These are phyloP conservation scores for Phytoseiulus persimilis DNA, from an alignment of 2,888 invertebrate genomes.

Conservation along the genomic window DNA sequence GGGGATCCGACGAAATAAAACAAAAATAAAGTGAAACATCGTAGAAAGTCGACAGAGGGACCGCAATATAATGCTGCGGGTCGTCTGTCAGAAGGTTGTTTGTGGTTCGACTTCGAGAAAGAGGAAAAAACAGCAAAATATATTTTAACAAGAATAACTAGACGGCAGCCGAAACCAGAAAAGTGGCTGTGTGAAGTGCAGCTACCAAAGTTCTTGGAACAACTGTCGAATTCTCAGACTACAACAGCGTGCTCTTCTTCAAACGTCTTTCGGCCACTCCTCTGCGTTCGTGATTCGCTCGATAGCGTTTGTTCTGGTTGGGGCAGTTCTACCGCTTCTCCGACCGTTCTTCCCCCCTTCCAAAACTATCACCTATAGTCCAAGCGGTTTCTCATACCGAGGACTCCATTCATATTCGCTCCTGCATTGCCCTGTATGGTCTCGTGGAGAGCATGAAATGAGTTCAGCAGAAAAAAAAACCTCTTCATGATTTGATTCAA, in stretches of 20 bases:
- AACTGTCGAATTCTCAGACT: background rate
- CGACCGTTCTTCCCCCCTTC: background rate
- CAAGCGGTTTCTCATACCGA: too few relatives aligned
- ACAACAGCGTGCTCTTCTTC: background rate
- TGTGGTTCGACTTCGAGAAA: background rate
- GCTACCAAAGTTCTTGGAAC: background rate
- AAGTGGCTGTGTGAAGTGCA: background rate
- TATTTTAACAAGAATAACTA: background rate
- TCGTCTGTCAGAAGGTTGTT: background rate
- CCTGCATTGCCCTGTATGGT: too few relatives aligned
- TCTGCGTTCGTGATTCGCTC: background rate
- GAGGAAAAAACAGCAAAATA: background rate
- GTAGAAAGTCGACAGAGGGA: background rate
- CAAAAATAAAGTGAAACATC: background rate
- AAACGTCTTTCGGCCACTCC: background rate
- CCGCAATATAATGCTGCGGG: background rate
- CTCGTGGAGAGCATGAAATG: too few relatives aligned
- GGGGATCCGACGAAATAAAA: background rate
- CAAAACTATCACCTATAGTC: background rate
- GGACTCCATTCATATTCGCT: too few relatives aligned
- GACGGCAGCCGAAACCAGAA: background rate
- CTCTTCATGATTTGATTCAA: too few relatives aligned
- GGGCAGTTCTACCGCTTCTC: background rate
- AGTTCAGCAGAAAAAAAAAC: too few relatives aligned
- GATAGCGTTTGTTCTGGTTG: background rate